Evolutionary conservation across 2,888 invertebrate genomes (phyloP).

Genomic region (Erannis defoliaria): DNA sequence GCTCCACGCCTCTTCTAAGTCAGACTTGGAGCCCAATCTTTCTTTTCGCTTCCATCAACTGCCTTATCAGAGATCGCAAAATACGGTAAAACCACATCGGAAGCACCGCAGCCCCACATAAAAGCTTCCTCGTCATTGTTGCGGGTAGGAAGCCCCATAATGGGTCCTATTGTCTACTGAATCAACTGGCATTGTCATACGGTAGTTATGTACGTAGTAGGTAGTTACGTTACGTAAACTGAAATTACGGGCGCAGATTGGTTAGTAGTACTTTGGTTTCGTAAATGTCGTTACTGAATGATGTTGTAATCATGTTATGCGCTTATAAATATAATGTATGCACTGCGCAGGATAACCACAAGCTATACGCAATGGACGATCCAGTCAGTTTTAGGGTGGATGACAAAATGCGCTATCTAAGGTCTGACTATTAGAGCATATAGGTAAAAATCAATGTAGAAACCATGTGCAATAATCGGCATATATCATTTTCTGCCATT

Average conservation of each 20-base stretch:
- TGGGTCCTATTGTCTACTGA: conserved; percentile 41
- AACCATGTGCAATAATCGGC: no score
- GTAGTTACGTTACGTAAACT: conserved; percentile 23
- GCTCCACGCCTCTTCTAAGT: no score
- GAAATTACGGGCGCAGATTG: conserved; percentile 12
- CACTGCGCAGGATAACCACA: no score
- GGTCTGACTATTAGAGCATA: no score
- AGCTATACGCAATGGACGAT: no score
- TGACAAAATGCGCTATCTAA: no score
- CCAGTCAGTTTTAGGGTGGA: no score
- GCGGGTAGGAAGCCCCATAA: conserved; percentile 39
- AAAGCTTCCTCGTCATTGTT: conserved; percentile 46
- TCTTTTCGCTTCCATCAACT: background rate
- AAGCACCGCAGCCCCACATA: conserved; percentile 33
- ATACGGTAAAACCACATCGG: conserved; percentile 19
- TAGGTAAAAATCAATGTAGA: no score
- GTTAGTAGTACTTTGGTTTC: conserved; percentile 1
- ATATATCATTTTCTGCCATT: no score
- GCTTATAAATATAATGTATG: no score
- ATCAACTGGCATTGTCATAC: conserved; percentile 38
- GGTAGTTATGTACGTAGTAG: conserved; percentile 22
- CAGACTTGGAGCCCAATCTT: no score
- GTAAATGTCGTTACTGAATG: conserved; percentile 19
- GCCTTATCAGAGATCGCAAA: conserved; percentile 2
- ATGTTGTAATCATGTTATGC: background rate